These are phyloP conservation scores for Varanus salvator DNA, from an alignment of 2,113 vertebrate species.

Conservation along the genomic window DNA sequence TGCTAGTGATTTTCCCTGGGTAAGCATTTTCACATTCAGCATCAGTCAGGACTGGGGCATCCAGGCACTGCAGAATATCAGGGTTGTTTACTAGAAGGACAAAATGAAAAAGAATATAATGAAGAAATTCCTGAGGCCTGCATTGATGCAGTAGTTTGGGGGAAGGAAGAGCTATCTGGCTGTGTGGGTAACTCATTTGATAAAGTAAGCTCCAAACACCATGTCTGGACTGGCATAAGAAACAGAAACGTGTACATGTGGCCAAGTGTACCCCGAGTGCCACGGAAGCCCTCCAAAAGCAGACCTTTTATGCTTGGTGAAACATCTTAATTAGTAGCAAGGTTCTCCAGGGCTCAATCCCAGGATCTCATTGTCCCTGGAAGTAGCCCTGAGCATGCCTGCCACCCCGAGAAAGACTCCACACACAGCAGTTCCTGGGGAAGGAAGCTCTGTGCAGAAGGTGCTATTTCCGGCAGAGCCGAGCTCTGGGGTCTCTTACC, in stretches of 20 bases:
- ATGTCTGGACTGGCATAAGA: no score
- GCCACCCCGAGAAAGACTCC: not conserved
- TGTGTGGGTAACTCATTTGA: not conserved
- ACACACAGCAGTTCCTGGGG: not conserved
- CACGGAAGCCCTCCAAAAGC: not conserved
- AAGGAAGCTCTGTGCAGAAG: not conserved
- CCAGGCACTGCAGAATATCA: slow-evolving; percentile 83
- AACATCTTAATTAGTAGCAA: no score
- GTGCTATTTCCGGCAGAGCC: not conserved
- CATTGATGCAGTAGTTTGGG: not conserved
- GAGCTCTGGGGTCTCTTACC: not conserved
- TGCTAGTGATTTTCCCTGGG: slow-evolving; percentile 84
- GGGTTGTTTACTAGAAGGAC: slow-evolving; percentile 77
- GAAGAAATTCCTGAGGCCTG: not conserved
- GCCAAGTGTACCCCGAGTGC: not conserved
- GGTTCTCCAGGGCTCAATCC: not conserved
- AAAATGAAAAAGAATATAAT: not conserved
- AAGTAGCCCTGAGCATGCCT: not conserved
- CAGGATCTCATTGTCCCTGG: not conserved
- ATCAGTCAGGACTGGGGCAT: slow-evolving; percentile 82
- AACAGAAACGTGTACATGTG: no score
- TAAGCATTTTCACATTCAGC: slow-evolving; percentile 76
- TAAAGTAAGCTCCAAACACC: not conserved
- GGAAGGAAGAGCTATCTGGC: not conserved
- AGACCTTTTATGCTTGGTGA: not conserved